phyloP scores from a whole-genome alignment of 2,113 vertebrate genomes.

The Naja naja region DNA sequence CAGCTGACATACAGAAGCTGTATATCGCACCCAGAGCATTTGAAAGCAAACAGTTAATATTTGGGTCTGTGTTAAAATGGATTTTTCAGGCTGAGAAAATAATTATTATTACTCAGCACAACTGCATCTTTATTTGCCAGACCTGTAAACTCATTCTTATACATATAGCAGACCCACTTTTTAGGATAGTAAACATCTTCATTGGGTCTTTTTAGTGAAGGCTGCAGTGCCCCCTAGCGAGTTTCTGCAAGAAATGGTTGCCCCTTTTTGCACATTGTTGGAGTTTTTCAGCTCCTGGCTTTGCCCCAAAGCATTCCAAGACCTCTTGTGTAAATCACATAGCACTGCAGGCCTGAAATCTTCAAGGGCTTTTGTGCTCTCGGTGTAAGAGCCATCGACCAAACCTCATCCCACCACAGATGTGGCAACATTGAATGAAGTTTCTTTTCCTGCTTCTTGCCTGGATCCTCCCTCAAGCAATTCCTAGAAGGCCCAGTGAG shows the following conservation, averaged over 20 bases:
- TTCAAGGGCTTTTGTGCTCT: background rate
- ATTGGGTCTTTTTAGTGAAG: background rate
- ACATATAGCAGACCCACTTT: background rate
- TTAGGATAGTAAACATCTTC: background rate
- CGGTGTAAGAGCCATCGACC: background rate
- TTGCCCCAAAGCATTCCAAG: background rate
- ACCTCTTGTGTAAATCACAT: background rate
- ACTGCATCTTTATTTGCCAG: background rate
- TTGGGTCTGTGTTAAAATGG: background rate
- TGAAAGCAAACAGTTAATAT: background rate
- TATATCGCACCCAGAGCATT: background rate
- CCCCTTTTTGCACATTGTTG: too few relatives aligned
- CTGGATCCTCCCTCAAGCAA: background rate
- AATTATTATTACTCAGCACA: background rate
- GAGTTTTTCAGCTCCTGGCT: background rate
- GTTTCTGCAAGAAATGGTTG: background rate
- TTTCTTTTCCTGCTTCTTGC: background rate
- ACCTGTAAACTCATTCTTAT: background rate
- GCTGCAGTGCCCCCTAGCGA: slow-evolving; percentile 23
- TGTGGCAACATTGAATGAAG: background rate
- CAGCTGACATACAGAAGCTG: background rate
- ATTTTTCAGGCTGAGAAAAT: background rate
- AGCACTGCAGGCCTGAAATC: background rate
- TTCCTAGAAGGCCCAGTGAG: background rate
- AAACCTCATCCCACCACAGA: background rate